Evolutionary conservation across 2,113 vertebrate species (phyloP).

Genomic region (Aleadryas rufinucha): DNA sequence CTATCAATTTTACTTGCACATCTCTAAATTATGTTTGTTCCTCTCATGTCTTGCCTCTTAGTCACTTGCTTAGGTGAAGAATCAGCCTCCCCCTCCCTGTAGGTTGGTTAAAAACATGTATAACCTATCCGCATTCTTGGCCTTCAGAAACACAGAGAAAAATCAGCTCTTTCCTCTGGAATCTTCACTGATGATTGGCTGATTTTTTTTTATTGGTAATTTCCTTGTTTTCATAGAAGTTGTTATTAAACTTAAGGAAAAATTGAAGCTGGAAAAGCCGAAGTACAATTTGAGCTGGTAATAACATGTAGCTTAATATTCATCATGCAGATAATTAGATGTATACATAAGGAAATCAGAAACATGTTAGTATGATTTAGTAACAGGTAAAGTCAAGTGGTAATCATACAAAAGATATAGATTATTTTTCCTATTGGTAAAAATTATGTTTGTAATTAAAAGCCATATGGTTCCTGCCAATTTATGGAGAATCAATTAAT

Average conservation of each 20-base stretch:
- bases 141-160: neutral
- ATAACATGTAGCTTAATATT: neutral
- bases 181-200: neutral
- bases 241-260: neutral
- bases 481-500: neutral
- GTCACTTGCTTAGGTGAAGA: neutral
- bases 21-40: slow-evolving; percentile 24
- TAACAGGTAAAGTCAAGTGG: neutral
- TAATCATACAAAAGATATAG: neutral
- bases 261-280: neutral
- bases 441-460: neutral
- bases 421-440: neutral
- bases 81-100: neutral
- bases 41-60: neutral
- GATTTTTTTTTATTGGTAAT: neutral
- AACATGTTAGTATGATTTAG: neutral
- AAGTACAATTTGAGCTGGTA: neutral
- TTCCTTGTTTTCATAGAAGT: neutral
- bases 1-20: slow-evolving; percentile 22
- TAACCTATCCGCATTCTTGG: neutral
- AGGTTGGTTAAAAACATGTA: neutral
- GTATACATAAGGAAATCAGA: neutral
- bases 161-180: neutral
- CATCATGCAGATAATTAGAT: neutral
- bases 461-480: neutral